Evolutionary conservation across 1,140 invertebrate species (phyloP), one percentile per base, ranked within the genome.

Genomic region (Lepeophtheirus salmonis): DNA sequence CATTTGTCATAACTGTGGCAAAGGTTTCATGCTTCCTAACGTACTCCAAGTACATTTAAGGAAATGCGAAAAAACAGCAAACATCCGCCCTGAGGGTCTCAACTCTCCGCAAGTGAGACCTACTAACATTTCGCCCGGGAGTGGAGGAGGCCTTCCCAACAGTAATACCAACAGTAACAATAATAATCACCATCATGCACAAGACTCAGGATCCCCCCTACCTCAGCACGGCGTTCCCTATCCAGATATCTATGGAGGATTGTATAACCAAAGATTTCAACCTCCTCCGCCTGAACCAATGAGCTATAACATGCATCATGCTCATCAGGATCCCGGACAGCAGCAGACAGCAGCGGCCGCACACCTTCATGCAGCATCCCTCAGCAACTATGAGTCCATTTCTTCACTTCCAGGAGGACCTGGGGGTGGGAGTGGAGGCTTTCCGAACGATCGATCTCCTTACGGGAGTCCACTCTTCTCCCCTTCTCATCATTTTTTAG

Each of bases 1-100:
- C 74, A 77, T 83, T 64, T 91, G 88, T 72, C 23, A 59, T 22
- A 59, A 59, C 30, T 59, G 57, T 22, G 57, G 57, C 20, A 59
- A 59, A 41, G 57, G 57, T 2, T 59, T 59, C 20, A 59, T 59
- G 57, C 57, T 59, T 13, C 57, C 57, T 22, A 59, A 59, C 22
- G 57, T 59, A 4, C 57, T 59, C 16, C 57, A 59, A 23, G 57
- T 59, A 2, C 57, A 59, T 21, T 23, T 59, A 22, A 26, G 57
- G 3, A 59, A 59, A 41, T 59, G 57, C 23, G 57, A 59, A 22
- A 59, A 59, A 17, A n/a, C n/a, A 59, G 50, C 57, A 59, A 59
- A n/a, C 30, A 26, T 2, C 26, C 26, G 1, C 48, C 30, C 13
- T 41, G 17, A 1, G 57, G 30, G 1, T 26, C 30, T 59, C 13